A percentile compares a stretch with the other conserved stretches of the same genome.
These are phyloP conservation scores for Marronus borbonicus DNA, from an alignment of 2,888 invertebrate species.

Conservation along the genomic window DNA sequence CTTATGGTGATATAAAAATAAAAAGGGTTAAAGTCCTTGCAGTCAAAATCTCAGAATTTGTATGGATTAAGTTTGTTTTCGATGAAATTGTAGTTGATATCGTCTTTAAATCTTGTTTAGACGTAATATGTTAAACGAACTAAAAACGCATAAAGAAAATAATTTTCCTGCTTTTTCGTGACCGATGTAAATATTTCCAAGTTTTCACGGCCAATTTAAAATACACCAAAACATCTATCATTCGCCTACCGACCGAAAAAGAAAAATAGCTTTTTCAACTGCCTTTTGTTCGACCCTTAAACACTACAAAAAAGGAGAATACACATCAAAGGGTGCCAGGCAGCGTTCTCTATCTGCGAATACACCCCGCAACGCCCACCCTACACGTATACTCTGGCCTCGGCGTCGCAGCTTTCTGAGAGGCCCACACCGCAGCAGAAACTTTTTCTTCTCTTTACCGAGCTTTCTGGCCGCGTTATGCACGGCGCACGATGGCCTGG, in stretches of 20 bases:
- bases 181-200: conserved; percentile 12
- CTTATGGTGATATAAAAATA: no score
- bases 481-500: background rate
- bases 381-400: background rate
- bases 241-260: conserved; percentile 7
- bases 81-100: no score
- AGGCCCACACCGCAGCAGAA: conserved; percentile 4
- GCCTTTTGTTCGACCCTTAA: conserved; percentile 33
- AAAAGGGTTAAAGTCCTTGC: no score
- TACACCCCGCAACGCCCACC: background rate
- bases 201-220: conserved; percentile 27
- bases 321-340: conserved; percentile 26
- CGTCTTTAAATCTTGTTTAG: no score
- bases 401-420: background rate
- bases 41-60: no score
- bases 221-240: conserved; percentile 10
- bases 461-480: background rate
- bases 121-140: no score
- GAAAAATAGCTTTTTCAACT: conserved; percentile 36
- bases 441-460: conserved; percentile 17
- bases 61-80: no score
- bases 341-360: background rate
- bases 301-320: conserved; percentile 35
- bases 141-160: background rate
- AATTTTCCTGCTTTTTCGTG: background rate